These are phyloP conservation scores for Sylvilagus bachmani DNA, from an alignment of 2,113 vertebrate genomes.

Conservation along the genomic window DNA sequence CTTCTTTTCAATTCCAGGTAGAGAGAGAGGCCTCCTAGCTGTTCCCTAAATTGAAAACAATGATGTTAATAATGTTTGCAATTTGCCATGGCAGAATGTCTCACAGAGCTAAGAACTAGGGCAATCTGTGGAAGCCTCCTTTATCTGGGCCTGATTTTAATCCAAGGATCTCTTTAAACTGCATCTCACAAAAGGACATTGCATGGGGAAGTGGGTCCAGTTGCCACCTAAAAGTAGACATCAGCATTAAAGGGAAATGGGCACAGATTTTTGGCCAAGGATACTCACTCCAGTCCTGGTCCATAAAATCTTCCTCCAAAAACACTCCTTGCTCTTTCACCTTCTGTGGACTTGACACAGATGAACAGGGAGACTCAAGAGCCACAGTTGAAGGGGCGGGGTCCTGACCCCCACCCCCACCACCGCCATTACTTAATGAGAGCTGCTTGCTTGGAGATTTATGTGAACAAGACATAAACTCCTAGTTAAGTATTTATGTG, in stretches of 20 bases:
- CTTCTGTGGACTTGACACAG: background rate
- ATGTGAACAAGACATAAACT: background rate
- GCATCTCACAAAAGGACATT: background rate
- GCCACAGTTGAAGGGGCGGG: background rate
- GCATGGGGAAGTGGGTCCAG: background rate
- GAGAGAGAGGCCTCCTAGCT: background rate
- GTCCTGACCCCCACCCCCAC: background rate
- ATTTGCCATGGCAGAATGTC: background rate
- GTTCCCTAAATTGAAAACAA: background rate
- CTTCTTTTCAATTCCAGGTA: background rate
- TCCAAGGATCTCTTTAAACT: conserved; percentile 14
- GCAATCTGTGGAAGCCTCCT: background rate
- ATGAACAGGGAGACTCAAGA: background rate
- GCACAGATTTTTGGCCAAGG: background rate
- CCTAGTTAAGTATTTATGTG: background rate
- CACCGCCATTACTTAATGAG: background rate
- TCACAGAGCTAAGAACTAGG: background rate
- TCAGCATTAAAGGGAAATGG: background rate
- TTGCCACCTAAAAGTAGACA: background rate
- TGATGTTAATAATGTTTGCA: conserved; percentile 3
- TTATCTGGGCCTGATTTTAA: background rate
- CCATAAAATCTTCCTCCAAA: background rate
- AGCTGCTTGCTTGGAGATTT: conserved; percentile 15
- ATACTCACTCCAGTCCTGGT: background rate
- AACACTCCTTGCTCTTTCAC: background rate